These are phyloP conservation scores for Diachasmimorpha longicaudata DNA, from an alignment of 1,140 invertebrate species.

Conservation along the genomic window DNA sequence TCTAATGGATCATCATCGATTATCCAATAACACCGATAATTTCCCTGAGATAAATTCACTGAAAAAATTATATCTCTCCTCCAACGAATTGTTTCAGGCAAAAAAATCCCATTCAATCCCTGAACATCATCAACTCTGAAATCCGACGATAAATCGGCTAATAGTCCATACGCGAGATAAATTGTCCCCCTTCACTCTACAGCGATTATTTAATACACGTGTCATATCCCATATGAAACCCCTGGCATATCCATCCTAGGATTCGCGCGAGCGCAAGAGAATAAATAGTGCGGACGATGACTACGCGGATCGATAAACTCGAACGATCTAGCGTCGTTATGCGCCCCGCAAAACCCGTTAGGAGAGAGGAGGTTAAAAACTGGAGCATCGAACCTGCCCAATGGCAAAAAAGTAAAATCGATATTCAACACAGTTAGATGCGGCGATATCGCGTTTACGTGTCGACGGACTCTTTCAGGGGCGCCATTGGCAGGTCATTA, in stretches of 20 bases:
- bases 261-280: not conserved
- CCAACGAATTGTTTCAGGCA: no score
- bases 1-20: no score
- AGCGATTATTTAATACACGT: not conserved
- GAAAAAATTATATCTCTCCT: no score
- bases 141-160: not conserved
- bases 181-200: not conserved
- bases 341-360: conserved; percentile 4
- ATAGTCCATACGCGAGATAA: not conserved
- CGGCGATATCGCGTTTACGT: conserved; percentile 21
- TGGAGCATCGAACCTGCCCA: conserved; percentile 28
- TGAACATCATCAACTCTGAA: not conserved
- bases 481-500: conserved; percentile 18
- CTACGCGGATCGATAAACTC: conserved; percentile 10
- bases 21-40: no score
- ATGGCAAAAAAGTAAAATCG: conserved; percentile 28
- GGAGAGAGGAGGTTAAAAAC: conserved; percentile 22
- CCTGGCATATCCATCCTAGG: not conserved
- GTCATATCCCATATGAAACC: not conserved
- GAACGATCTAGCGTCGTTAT: conserved; percentile 16
- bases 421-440: conserved; percentile 28
- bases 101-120: not conserved
- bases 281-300: not conserved
- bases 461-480: conserved; percentile 25
- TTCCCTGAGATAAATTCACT: no score